Base-by-base conservation (phyloP, 2,797 vertebrate genomes). In the Myripristis jacobus region DNA sequence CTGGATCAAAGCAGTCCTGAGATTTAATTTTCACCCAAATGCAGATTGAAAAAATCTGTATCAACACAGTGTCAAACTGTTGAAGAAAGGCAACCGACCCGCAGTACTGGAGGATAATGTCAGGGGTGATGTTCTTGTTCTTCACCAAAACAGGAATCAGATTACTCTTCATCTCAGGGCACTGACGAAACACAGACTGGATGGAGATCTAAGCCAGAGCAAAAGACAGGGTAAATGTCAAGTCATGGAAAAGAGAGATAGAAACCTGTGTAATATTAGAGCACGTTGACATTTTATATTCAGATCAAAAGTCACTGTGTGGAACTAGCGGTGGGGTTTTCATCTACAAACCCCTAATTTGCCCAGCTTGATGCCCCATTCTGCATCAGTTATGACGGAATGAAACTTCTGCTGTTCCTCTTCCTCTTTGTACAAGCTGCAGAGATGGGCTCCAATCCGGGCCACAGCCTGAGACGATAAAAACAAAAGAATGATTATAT, bases 31-130 rank as follows among this genome's bases (percentile, higher is more conserved):
- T 7, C 4, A 55, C 2, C n/a, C 0, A 46, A 4, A 70, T 53
- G 46, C 6, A 9, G 9, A 47, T n/a, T 6, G 4, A 65, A 10
- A 7, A 36, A 36, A 8, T 31, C 29, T 8, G 10, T 36, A 36
- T 36, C 12, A 10, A 53, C 13, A 16, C 11, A 13, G 34, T 7
- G 11, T 10, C 54, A 29, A 16, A 29, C 18, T 34, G 29, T 1
- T 24, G 6, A 38, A 36, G 12, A 24, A 44, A 18, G 36, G 19
- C 15, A 31, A 62, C 79, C 89, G 90, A 97, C 97, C 95, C 95
- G 96, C 97, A 98, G 80, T 96, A 99, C 79, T 95, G 92, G 52
- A 97, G 66, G 70, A 99, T 93, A 50, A 98, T 92, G n/a, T 91
- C 91, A 6, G 94, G 95, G 51, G 95, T 95, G 83, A 96, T 94